Conservation (phyloP, 2,888 invertebrate species). For the Stenoptilia bipunctidactyla region DNA sequence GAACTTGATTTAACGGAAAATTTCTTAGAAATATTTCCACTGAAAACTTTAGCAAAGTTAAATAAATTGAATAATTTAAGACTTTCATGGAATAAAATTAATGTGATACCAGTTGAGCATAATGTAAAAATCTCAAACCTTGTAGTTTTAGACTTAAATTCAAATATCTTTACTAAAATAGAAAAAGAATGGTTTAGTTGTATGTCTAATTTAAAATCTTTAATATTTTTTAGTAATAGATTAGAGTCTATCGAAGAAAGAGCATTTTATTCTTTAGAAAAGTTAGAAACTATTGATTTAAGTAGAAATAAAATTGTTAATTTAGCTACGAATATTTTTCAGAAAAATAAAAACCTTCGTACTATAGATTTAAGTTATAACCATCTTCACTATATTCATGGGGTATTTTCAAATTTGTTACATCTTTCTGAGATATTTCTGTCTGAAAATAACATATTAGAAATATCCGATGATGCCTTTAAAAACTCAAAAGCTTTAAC, state of each 20-base stretch:
- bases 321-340: conserved; percentile 81
- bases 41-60: conserved; percentile 81
- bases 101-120: conserved; percentile 79
- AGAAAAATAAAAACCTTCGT: conserved; percentile 79
- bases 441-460: conserved; percentile 90
- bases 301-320: conserved; percentile 89
- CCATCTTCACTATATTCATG: conserved; percentile 87
- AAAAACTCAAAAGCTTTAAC: conserved; percentile 81
- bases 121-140: conserved; percentile 80
- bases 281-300: conserved; percentile 86
- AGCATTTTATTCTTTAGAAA: conserved; percentile 79
- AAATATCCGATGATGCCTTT: conserved; percentile 85
- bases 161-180: conserved; percentile 85
- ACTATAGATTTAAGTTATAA: conserved; percentile 91
- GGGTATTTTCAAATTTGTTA: conserved; percentile 84
- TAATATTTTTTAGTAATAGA: conserved; percentile 88
- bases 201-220: conserved; percentile 82
- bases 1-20: conserved; percentile 92
- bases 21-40: conserved; percentile 85
- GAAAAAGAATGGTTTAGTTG: conserved; percentile 83
- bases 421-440: conserved; percentile 86
- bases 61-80: conserved; percentile 78
- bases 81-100: conserved; percentile 87
- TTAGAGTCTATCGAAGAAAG: conserved; percentile 83
- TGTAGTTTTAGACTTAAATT: conserved; percentile 85